phyloP scores from a whole-genome alignment of 1,140 invertebrate genomes.

The Mya arenaria region DNA sequence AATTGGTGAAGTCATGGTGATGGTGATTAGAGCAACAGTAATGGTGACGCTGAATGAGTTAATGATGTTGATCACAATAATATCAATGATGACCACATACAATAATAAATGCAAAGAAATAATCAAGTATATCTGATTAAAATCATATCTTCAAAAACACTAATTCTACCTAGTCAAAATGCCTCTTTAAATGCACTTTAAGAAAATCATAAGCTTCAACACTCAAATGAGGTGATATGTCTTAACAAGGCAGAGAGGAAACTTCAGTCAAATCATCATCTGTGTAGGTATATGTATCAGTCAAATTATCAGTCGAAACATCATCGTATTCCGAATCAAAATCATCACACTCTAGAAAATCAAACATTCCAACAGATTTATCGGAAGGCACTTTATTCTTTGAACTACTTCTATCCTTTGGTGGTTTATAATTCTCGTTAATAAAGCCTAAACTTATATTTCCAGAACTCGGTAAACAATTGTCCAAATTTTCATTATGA shows the following conservation, averaged over 20 bases:
- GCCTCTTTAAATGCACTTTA: too few relatives aligned
- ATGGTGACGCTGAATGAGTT: too few relatives aligned
- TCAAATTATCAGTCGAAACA: slow-evolving; percentile 36
- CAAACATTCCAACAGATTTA: slow-evolving; percentile 31
- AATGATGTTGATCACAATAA: too few relatives aligned
- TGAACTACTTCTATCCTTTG: slow-evolving; percentile 1
- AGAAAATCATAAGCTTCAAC: too few relatives aligned
- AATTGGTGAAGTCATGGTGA: too few relatives aligned
- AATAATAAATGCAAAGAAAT: too few relatives aligned
- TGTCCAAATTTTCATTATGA: slow-evolving; percentile 10
- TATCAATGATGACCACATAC: too few relatives aligned
- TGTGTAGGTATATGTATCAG: slow-evolving; percentile 47
- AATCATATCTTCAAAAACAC: too few relatives aligned
- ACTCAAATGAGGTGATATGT: too few relatives aligned
- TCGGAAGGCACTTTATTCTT: neutral
- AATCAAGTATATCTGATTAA: too few relatives aligned
- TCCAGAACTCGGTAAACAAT: neutral
- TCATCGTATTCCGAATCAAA: slow-evolving; percentile 45
- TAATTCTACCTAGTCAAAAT: too few relatives aligned
- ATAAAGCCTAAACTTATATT: neutral
- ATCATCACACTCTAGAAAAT: slow-evolving; percentile 46
- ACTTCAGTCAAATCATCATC: slow-evolving; percentile 49
- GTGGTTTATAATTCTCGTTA: neutral
- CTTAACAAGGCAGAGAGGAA: slow-evolving; percentile 39
- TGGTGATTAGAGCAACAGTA: too few relatives aligned